Evolutionary conservation across 2,113 vertebrate genomes (phyloP).

Genomic region (Micromys minutus): DNA sequence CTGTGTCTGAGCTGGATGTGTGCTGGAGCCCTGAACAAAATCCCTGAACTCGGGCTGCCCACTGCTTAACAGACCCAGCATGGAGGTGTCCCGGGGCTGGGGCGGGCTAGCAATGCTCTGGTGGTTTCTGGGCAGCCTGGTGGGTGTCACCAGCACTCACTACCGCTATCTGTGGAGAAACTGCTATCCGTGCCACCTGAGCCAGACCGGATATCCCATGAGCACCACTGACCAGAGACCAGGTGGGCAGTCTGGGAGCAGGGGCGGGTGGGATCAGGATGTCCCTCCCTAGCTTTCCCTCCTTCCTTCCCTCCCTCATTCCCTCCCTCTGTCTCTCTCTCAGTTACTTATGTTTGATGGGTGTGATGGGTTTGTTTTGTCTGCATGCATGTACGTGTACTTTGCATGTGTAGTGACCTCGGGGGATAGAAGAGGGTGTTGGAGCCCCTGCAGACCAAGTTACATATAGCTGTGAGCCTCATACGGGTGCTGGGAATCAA

Average conservation of each 20-base stretch:
- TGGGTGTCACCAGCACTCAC: constrained; percentile 77
- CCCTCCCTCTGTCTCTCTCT: background rate
- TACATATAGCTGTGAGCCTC: background rate
- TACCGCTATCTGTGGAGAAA: constrained; percentile 87
- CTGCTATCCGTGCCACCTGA: constrained; percentile 90
- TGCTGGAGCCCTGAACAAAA: background rate
- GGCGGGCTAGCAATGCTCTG: constrained; percentile 80
- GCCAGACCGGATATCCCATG: constrained; percentile 80
- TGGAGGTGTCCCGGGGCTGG: constrained; percentile 37
- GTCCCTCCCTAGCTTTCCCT: background rate
- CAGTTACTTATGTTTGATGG: background rate
- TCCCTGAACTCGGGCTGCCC: background rate
- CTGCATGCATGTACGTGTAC: background rate
- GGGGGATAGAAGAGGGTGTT: background rate
- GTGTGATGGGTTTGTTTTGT: background rate
- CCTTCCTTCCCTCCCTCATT: background rate
- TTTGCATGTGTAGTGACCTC: background rate
- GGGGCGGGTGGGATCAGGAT: background rate
- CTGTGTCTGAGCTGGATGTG: background rate
- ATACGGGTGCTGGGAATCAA: background rate
- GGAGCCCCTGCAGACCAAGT: background rate
- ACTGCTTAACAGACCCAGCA: background rate
- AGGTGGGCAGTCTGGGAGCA: constrained; percentile 83
- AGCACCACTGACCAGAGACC: constrained; percentile 75
- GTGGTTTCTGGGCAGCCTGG: constrained; percentile 75